Base-by-base conservation (phyloP, 1,140 invertebrate species). In the Lepidurus apus region DNA sequence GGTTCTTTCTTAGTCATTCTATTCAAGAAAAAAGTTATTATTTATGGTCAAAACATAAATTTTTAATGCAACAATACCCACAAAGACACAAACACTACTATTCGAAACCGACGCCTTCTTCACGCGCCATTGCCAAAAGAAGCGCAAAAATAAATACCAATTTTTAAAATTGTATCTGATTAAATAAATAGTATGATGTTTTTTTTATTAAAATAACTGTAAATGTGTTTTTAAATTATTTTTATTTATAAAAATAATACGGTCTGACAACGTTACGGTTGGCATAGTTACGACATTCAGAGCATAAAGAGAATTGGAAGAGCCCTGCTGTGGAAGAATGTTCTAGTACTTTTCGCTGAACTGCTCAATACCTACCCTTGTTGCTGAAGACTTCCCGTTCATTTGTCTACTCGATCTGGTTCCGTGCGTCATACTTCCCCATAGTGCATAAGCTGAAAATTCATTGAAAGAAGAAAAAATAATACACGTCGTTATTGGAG, bases 51-150 rank as follows among this genome's bases (percentile, higher is more conserved):
- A 65, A 17, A n/a, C 4, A 65, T 1, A 65, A 11, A 65, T 21
- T n/a, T 65, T 65, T 65, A 17, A 7, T 65, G 17, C 21, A 9
- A 7, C 21, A 13, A 7, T 7, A 21, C 17, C 10, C 53, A 0
- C 13, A 7, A 65, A 17, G 21, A 65, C 53, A 65, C 26, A 26
- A 26, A 21, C 17, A 65, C n/a, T n/a, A 17, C 17, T 7, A n/a
- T 65, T 65, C 13, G 21, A 65, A 65, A 65, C 21, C 53, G 53
- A 65, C 53, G 53, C 53, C 53, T 65, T 65, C 53, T 65, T 65
- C 8, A 4, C 5, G 13, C 53, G 10, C 2, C 53, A 7, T 65
- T 65, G 53, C 53, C 53, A 65, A n/a, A n/a, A n/a, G 0, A 4
- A 65, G 3, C 0, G 4, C 34, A 34, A 34, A 34, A 34, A 34